These are phyloP conservation scores for Halcyon badia DNA, from an alignment of 2,797 vertebrate genomes.

Conservation along the genomic window DNA sequence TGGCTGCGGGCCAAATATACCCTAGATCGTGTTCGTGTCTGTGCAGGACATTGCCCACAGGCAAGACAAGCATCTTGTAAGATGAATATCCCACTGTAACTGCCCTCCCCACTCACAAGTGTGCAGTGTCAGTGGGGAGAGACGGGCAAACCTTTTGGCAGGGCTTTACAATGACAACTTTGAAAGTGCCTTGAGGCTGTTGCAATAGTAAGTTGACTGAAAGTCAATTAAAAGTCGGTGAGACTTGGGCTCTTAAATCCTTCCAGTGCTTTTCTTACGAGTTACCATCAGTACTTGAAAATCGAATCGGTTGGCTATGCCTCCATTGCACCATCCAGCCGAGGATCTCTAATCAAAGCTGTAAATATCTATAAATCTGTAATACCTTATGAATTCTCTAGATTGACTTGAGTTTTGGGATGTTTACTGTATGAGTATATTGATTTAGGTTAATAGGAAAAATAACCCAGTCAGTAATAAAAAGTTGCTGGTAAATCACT, in stretches of 20 bases:
- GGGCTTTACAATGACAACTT: not conserved
- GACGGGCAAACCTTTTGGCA: not conserved
- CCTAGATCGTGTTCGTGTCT: not conserved
- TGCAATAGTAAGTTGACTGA: not conserved
- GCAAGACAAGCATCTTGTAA: not conserved
- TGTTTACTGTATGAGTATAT: constrained; percentile 54
- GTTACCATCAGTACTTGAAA: constrained; percentile 30
- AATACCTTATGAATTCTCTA: constrained; percentile 49
- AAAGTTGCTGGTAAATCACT: not conserved
- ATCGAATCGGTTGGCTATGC: constrained; percentile 41
- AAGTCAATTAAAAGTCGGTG: constrained; percentile 50
- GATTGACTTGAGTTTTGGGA: constrained; percentile 58
- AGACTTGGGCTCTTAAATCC: constrained; percentile 36
- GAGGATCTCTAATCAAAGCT: constrained; percentile 49
- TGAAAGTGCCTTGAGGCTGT: not conserved
- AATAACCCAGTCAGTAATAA: constrained; percentile 36
- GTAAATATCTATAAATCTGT: constrained; percentile 61
- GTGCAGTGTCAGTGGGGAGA: rapidly evolving
- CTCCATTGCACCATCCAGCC: not conserved
- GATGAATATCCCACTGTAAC: not conserved
- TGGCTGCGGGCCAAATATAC: not conserved
- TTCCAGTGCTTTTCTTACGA: not conserved
- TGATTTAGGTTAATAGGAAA: constrained; percentile 59
- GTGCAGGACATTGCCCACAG: not conserved
- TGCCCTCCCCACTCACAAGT: not conserved